Base-by-base conservation (phyloP, 2,797 vertebrate genomes). In the Champsocephalus esox region DNA sequence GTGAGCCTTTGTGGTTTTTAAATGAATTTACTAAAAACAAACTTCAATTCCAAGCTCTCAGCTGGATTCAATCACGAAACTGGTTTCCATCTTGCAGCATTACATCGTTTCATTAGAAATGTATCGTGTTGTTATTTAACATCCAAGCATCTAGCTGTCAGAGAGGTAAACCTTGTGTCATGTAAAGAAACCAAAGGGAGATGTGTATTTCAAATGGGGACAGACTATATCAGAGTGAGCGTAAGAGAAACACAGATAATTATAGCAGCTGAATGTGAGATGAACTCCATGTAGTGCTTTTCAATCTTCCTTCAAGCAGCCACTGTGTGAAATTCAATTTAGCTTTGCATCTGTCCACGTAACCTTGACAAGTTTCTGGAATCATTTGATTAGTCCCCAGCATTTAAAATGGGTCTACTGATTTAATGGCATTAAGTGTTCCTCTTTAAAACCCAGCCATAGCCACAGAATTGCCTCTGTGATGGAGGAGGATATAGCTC, bases 351-450 rank as follows among this genome's bases (percentile, higher is more conserved):
- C 86, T 88, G 79, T 87, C 88, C 76, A 60, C 54, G 67, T 92
- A 94, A 92, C 93, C 91, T 94, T 94, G 92, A 90, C 90, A 87
- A 84, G 89, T 90, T 88, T 94, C 91, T 82, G 73, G 85, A 92
- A 90, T 93, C 86, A 93, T 92, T 89, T 88, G 86, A 94, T 94
- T 92, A 93, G 86, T 90, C 80, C 72, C 77, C 55, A 61, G 72
- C 79, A 82, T 84, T 90, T 90, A 91, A 92, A 91, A 90, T 69
- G 57, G 83, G 83, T 90, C 83, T 67, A 66, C 80, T 86, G 82
- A 81, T 92, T 93, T 90, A 90, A 94, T 90, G 80, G 73, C 86
- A 85, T 92, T 76, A 38, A 82, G 65, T 52, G 50, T 79, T 81
- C 19, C 66, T 73, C 80, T 61, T 81, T 80, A 82, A 80, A 62